phyloP scores from a whole-genome alignment of 2,888 invertebrate species.

The Nesidiocoris tenuis region DNA sequence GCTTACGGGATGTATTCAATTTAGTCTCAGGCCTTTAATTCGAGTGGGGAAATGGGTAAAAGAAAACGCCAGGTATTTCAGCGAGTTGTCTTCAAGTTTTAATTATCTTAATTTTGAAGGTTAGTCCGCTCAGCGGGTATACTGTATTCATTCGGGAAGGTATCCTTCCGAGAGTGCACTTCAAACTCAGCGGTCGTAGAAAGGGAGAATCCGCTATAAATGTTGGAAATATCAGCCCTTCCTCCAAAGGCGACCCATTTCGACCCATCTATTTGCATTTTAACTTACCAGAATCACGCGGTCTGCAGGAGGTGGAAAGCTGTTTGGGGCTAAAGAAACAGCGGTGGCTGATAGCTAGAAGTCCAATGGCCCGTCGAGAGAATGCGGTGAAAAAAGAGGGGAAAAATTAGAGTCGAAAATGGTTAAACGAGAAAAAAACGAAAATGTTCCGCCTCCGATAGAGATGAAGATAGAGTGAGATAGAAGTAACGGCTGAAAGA shows the following conservation, averaged over 20 bases:
- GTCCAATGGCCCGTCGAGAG: slow-evolving; percentile 23
- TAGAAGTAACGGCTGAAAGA: slow-evolving; percentile 14
- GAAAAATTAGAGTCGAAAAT: slow-evolving; percentile 4
- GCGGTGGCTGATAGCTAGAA: background rate
- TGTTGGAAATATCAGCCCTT: background rate
- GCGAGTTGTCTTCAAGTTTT: too few relatives aligned
- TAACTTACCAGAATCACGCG: slow-evolving; percentile 26
- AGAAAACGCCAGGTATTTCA: too few relatives aligned
- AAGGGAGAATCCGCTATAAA: background rate
- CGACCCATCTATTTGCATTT: slow-evolving; percentile 33
- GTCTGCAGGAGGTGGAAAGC: background rate
- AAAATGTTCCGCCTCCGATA: background rate
- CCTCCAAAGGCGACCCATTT: slow-evolving; percentile 31
- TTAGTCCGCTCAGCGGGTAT: background rate
- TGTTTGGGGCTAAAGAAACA: background rate
- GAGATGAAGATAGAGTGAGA: slow-evolving; percentile 5
- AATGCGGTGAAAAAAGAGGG: slow-evolving; percentile 1
- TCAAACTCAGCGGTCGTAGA: too few relatives aligned
- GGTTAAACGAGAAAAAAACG: slow-evolving; percentile 2
- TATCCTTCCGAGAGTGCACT: too few relatives aligned
- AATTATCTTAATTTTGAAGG: background rate
- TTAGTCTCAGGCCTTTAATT: background rate
- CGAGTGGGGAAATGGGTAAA: background rate
- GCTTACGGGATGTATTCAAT: background rate
- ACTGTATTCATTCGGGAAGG: slow-evolving; percentile 21